Base-by-base conservation (phyloP, 2,888 invertebrate genomes). In the Plagodis dolabraria region DNA sequence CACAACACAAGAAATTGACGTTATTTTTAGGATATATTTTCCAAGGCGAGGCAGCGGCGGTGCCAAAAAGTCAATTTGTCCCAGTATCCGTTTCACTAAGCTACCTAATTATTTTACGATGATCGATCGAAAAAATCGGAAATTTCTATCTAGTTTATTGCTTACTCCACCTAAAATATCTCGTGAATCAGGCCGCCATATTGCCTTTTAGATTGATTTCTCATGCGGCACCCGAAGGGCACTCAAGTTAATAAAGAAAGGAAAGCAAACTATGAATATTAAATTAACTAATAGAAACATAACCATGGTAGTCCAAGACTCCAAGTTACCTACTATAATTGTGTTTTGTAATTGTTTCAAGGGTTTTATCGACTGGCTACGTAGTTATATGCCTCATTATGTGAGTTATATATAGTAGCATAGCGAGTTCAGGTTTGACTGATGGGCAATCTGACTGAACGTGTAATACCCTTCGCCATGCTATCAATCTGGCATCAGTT, bases 11-110 rank as follows among this genome's bases (percentile, higher is more conserved):
- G 22, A 22, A 22, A 22, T 4, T 4, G 2, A 22, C 22, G 22
- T 4, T 22, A 22, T 9, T 10, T 7, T 40, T 40, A 10, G 6
- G 10, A 6, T 8, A 10, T 40, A 40, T 10, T 40, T 7, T 36
- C 40, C 7, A 40, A 33, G 33, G 43, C 22, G 48, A 47, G 60
- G 63, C 40, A 8, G 10, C 11, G 33, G 43, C 22, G 48, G 51
- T 63, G 63, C 59, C 63, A 63, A 57, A 40, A 63, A 63, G 42
- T 47, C 57, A 60, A 63, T 63, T 63, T 57, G 53, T 60, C 50
- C 11, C 33, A 44, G 46, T 54, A 63, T 63, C 57, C 47, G 47
- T 63, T 60, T 45, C 60, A 22, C 22, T 22, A 2, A 45, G 40
- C 44, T 48, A 53, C 34, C 35, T 51, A 52, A 60, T 52, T 60